Evolutionary conservation across 2,888 invertebrate genomes (phyloP), one percentile per base, ranked within the genome.

Genomic region (Agonopterix arenella): DNA sequence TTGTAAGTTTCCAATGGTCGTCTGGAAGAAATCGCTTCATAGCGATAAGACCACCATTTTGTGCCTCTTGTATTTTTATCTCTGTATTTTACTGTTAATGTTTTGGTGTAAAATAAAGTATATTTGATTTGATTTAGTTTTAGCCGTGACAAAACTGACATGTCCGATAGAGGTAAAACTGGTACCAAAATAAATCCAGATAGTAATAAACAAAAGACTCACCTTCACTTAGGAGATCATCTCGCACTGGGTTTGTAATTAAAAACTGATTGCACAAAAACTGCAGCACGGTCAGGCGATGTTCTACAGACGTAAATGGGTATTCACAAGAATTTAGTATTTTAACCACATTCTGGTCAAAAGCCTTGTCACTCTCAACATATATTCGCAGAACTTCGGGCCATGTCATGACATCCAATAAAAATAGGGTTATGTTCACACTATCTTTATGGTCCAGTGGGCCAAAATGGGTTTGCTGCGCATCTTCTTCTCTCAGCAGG

Each of bases 401-500:
- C 97, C 99, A 99, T 47, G 98, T 98, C 90, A 99, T 93, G 49
- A 95, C 92, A 89, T 99, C 99, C 67, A 98, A 93, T 68, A 98
- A 93, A 89, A 95, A 98, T 50, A 98, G 90, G 61, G 96, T 93
- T 57, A 98, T 95, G 81, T 99, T 98, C 28, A 98, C 94, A 78
- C 98, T 97, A 84, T 99, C 98, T 89, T 98, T 98, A 73, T 97
- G 96, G 89, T 99, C 99, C 53, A 97, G 85, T 8, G 98, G 98
- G 45, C 98, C 98, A 86, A 98, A 99, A 81, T 96, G 96, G 2
- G 97, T 98, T 69, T 96, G 96, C 80, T 97, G 97, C 9, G 95
- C 93, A 80, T 98, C 98, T 83, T 98, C 98, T 84, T 98, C 98
- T 46, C 98, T 90, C 48, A 98, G 80, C 61, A 97, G 91, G 37